These are phyloP conservation scores for Nesospiza acunhae DNA, from an alignment of 2,113 vertebrate genomes.

Conservation along the genomic window DNA sequence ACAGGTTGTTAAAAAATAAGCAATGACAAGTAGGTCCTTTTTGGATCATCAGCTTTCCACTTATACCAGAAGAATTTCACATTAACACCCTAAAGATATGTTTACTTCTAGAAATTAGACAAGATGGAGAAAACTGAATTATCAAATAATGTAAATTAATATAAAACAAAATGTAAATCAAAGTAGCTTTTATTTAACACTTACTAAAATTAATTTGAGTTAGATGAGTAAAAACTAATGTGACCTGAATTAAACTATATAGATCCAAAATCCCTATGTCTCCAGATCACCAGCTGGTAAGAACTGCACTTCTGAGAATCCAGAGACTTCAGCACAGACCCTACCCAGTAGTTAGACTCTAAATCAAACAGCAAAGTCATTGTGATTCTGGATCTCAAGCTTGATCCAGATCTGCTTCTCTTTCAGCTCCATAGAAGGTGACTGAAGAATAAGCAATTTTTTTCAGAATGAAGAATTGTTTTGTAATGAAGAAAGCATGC, in stretches of 20 bases:
- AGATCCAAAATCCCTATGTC: not conserved
- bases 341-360: not conserved
- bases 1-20: not conserved
- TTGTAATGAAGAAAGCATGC: not conserved
- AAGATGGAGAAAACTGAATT: not conserved
- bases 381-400: not conserved
- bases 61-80: not conserved
- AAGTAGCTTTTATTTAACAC: not conserved
- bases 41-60: not conserved
- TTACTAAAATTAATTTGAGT: not conserved
- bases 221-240: not conserved
- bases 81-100: not conserved
- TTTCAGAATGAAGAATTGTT: constrained; percentile 5
- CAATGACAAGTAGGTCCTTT: not conserved
- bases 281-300: not conserved
- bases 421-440: not conserved
- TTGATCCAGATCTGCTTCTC: not conserved
- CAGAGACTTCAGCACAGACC: not conserved
- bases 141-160: not conserved
- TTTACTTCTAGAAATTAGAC: not conserved
- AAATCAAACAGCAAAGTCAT: not conserved
- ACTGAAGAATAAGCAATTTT: not conserved
- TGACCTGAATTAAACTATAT: not conserved
- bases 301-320: not conserved
- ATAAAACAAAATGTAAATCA: not conserved